Percentiles rank a stretch among this genome's conserved stretches.
These are phyloP conservation scores for Eurytoma adleriae DNA, from an alignment of 2,888 invertebrate genomes.

Conservation along the genomic window DNA sequence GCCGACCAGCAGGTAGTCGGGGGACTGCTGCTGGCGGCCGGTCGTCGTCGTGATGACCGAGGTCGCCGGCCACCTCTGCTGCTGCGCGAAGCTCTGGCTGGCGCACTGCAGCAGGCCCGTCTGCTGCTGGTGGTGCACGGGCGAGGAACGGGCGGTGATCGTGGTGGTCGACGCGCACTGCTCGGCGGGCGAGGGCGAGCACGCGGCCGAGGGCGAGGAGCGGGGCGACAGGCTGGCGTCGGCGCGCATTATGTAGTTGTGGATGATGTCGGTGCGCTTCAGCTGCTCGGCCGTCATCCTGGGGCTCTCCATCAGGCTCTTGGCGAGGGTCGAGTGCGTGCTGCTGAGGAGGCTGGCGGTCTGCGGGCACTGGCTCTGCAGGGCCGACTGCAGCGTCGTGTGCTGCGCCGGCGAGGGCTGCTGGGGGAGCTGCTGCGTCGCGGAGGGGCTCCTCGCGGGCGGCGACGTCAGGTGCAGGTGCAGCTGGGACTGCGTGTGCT, in stretches of 20 bases:
- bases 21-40: conserved; percentile 75
- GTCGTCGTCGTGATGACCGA: conserved; percentile 82
- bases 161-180: conserved; percentile 78
- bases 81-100: conserved; percentile 65
- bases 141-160: conserved; percentile 73
- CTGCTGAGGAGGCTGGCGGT: conserved; percentile 84
- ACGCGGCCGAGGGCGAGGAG: conserved; percentile 64
- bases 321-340: conserved; percentile 92
- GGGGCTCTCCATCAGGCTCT: conserved; percentile 94
- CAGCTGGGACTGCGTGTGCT: conserved; percentile 76
- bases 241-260: conserved; percentile 92
- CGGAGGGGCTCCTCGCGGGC: conserved; percentile 77
- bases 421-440: conserved; percentile 73
- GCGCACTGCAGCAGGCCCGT: conserved; percentile 70
- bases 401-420: conserved; percentile 64
- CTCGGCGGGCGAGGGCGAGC: conserved; percentile 77
- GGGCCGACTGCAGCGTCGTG: conserved; percentile 69
- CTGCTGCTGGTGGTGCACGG: conserved; percentile 27
- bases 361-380: conserved; percentile 74
- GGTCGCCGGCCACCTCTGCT: conserved; percentile 74
- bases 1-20: conserved; percentile 74
- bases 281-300: conserved; percentile 95
- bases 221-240: conserved; percentile 77
- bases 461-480: conserved; percentile 77
- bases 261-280: conserved; percentile 94